Base-by-base conservation (phyloP, 2,797 vertebrate species). In the Parauchenoglanis ngamensis region DNA sequence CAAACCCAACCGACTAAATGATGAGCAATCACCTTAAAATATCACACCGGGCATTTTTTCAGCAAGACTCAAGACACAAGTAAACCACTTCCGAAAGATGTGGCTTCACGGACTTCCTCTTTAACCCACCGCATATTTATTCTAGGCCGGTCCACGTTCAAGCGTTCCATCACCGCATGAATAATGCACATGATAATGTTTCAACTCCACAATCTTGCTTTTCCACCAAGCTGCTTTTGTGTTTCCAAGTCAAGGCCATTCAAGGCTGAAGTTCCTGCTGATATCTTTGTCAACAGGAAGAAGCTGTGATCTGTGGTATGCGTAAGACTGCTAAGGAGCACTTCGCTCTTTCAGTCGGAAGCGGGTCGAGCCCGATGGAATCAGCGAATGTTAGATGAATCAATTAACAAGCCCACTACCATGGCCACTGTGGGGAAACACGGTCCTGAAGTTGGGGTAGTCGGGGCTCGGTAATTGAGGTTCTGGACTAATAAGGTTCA, bases 211-310 rank as follows among this genome's bases (percentile, higher is more conserved):
- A 15, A 44, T 49, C 25, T 21, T 12, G 35, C 17, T 35, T 83
- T 76, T 28, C 23, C 46, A 79, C 28, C 21, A 52, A 75, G 21
- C 57, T 68, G 44, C 56, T 44, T 68, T 79, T 28, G 46, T 72
- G 63, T 70, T 78, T 61, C 49, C 57, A 84, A 57, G 73, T 35
- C 87, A 87, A 84, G 73, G 87, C 35, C 73, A 28, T 65, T 8
- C 87, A 88, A 75, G 49, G 25, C 25, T 68, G 87, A 73, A 19
- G 89, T 72, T 90, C n/a, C 0, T 7, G 80, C 46, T 67, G 76
- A 82, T 85, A 82, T 86, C 70, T 82, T 86, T n/a, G 19, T 21
- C 35, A 56, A 83, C 75, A 80, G 81, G 79, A 87, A 75, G 75
- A 67, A 57, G 7, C 85, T n/a, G 19, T 49, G 49, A 49, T 49